phyloP scores from a whole-genome alignment of 2,113 vertebrate genomes.

The Carassius carassius region DNA sequence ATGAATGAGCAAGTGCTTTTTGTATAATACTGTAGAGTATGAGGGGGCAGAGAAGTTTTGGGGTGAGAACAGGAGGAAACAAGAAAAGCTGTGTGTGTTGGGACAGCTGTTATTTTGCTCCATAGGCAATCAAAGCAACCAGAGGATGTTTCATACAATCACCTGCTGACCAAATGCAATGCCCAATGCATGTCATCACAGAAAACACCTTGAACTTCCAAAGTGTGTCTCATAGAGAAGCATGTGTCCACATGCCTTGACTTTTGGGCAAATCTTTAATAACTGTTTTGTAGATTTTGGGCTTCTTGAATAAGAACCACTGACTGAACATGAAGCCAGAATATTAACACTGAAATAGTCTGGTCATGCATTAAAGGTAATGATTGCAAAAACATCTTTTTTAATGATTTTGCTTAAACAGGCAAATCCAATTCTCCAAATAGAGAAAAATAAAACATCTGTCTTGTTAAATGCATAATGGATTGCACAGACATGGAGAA shows the following conservation, averaged over 20 bases:
- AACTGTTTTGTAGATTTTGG: no score
- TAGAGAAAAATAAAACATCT: not conserved
- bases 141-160: not conserved
- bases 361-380: not conserved
- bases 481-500: not conserved
- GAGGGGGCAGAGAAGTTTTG: slow-evolving; percentile 39
- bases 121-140: slow-evolving; percentile 39
- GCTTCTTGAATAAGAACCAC: no score
- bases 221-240: not conserved
- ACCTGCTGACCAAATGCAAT: slow-evolving; percentile 36
- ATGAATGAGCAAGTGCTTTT: not conserved
- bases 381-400: not conserved
- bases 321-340: no score
- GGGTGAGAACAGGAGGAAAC: slow-evolving; percentile 42
- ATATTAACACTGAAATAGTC: no score
- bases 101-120: slow-evolving; percentile 58
- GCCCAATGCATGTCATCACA: not conserved
- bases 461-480: not conserved
- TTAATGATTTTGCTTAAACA: slow-evolving; percentile 22
- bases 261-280: no score
- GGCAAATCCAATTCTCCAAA: not conserved
- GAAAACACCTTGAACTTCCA: not conserved
- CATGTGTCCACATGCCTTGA: no score
- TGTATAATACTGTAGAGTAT: slow-evolving; percentile 14
- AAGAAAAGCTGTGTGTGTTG: slow-evolving; percentile 41